A percentile compares a stretch with the other conserved stretches of the same genome.
Conservation (phyloP, 2,888 invertebrate genomes). For the Ennomos quercinarius region DNA sequence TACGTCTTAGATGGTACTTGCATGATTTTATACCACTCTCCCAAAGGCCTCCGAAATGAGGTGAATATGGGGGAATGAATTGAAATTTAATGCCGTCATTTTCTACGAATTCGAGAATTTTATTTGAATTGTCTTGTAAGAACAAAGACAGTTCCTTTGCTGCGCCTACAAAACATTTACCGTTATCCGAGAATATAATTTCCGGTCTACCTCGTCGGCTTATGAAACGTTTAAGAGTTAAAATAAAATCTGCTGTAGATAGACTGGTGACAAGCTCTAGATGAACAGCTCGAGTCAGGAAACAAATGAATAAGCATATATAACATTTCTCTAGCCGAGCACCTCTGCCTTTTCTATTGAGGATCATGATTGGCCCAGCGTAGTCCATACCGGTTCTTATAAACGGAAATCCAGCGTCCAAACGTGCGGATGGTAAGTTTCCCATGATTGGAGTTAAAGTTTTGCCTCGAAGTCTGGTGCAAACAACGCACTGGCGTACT, state of each 20-base stretch:
- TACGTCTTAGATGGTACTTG: conserved; percentile 10
- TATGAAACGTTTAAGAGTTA: conserved; percentile 38
- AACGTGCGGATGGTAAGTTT: conserved; percentile 21
- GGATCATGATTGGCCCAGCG: conserved; percentile 37
- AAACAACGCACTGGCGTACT: too few relatives aligned
- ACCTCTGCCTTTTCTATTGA: conserved; percentile 36
- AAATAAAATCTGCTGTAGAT: conserved; percentile 37
- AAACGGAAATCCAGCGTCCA: conserved; percentile 32
- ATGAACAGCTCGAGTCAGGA: conserved; percentile 16
- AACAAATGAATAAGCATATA: conserved; percentile 21
- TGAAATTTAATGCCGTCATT: conserved; percentile 28
- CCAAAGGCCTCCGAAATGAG: conserved; percentile 29
- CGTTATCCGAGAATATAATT: conserved; percentile 38
- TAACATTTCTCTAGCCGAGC: conserved; percentile 34
- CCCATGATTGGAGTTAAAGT: conserved; percentile 32
- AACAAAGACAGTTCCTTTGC: conserved; percentile 38
- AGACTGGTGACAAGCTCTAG: conserved; percentile 39
- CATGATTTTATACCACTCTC: conserved; percentile 19
- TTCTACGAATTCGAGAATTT: conserved; percentile 11
- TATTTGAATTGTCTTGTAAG: conserved; percentile 1
- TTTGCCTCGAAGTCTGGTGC: conserved; percentile 13
- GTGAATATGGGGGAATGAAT: conserved; percentile 26
- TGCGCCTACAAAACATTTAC: conserved; percentile 39
- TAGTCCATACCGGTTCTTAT: conserved; percentile 33
- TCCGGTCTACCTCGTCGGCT: conserved; percentile 38